These are phyloP conservation scores for Lucinisca nassula DNA, from an alignment of 2,888 invertebrate species.

Conservation along the genomic window DNA sequence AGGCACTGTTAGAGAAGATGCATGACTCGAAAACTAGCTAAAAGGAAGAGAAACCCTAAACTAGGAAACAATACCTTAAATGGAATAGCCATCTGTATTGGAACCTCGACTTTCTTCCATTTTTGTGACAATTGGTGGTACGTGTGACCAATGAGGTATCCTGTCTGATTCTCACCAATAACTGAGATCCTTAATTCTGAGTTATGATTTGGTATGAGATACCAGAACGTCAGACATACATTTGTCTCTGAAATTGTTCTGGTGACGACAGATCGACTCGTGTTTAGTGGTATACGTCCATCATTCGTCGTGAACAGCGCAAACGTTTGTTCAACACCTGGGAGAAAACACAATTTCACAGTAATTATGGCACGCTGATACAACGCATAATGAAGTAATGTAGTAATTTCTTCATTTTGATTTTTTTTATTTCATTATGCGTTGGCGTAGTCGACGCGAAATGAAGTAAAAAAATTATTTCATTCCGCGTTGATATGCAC, in stretches of 20 bases:
- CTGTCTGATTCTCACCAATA: not conserved
- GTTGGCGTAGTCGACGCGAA: too few relatives aligned
- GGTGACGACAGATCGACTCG: constrained; percentile 18
- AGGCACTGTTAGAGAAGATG: too few relatives aligned
- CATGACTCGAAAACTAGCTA: too few relatives aligned
- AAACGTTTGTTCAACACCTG: constrained; percentile 47
- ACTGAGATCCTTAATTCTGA: constrained; percentile 41
- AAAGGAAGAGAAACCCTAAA: too few relatives aligned
- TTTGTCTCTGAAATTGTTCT: not conserved
- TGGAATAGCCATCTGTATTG: not conserved
- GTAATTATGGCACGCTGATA: too few relatives aligned
- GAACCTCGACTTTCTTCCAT: constrained; percentile 45
- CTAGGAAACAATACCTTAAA: too few relatives aligned
- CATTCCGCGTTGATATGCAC: too few relatives aligned
- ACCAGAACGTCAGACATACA: constrained; percentile 57
- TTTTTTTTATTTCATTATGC: too few relatives aligned
- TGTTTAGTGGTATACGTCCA: not conserved
- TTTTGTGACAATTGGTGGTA: constrained; percentile 26
- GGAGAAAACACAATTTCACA: not conserved
- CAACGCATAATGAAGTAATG: too few relatives aligned
- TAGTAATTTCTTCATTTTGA: too few relatives aligned
- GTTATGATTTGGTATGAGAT: constrained; percentile 61
- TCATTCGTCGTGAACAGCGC: constrained; percentile 52
- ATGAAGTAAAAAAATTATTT: too few relatives aligned
- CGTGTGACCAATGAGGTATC: constrained; percentile 22